Evolutionary conservation across 2,888 invertebrate genomes (phyloP).

Genomic region (Dryobota labecula): DNA sequence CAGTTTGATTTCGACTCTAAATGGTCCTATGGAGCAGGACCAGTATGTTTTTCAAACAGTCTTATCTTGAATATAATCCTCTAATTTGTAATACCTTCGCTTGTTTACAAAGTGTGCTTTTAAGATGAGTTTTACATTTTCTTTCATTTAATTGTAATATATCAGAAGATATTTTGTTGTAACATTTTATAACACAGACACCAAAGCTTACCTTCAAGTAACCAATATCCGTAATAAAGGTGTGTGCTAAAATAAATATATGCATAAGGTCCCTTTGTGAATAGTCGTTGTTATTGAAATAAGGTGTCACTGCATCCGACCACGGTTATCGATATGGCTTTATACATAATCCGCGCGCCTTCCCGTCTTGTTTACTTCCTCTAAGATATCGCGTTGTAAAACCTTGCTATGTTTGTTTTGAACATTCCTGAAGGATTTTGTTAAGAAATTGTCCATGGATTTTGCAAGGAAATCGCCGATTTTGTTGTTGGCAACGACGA

Average conservation of each 20-base stretch:
- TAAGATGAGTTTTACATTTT: too few species aligned
- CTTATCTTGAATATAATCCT: too few species aligned
- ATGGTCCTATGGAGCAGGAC: too few species aligned
- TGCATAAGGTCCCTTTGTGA: slow-evolving; percentile 77
- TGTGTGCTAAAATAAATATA: slow-evolving; percentile 76
- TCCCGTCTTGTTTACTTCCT: slow-evolving; percentile 75
- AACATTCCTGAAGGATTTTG: slow-evolving; percentile 45
- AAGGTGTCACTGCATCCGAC: slow-evolving; percentile 80
- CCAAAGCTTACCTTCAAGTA: slow-evolving; percentile 41
- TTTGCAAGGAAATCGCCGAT: slow-evolving; percentile 2
- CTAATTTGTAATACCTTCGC: too few species aligned
- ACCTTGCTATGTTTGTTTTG: slow-evolving; percentile 62
- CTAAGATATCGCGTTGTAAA: slow-evolving; percentile 71
- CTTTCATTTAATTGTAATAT: too few species aligned
- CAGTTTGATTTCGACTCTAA: too few species aligned
- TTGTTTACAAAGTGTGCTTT: too few species aligned
- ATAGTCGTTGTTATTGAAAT: slow-evolving; percentile 85
- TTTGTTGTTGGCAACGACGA: neutral
- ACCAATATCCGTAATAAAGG: slow-evolving; percentile 63
- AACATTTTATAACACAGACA: slow-evolving; percentile 27
- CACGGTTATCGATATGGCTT: slow-evolving; percentile 80
- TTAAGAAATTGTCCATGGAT: slow-evolving; percentile 31
- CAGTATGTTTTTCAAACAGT: too few species aligned
- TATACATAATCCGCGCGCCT: slow-evolving; percentile 77
- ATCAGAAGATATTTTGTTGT: too few species aligned